Conservation (phyloP, 1,140 invertebrate genomes). For the Procambarus clarkii region DNA sequence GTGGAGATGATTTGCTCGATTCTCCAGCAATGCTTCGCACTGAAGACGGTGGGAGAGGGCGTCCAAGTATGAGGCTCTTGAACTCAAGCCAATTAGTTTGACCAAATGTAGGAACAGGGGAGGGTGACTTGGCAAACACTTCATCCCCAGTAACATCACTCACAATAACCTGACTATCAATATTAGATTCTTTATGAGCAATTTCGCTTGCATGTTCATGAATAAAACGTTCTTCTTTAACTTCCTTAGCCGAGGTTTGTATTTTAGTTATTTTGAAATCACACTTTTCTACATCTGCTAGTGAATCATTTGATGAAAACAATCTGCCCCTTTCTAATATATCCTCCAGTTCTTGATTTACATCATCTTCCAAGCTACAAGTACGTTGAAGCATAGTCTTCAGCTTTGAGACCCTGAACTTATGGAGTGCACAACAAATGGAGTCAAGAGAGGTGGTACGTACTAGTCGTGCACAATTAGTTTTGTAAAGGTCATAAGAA, state of each 20-base stretch:
- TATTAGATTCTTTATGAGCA: neutral
- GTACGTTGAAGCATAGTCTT: conserved; percentile 47
- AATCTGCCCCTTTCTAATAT: conserved; percentile 54
- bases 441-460: conserved; percentile 54
- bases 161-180: too few relatives aligned
- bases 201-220: too few relatives aligned
- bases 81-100: conserved; percentile 48
- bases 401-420: conserved; percentile 13
- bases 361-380: conserved; percentile 56
- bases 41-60: conserved; percentile 11
- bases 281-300: neutral
- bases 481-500: conserved; percentile 53
- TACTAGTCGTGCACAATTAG: conserved; percentile 29
- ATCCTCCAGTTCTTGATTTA: conserved; percentile 50
- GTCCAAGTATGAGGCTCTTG: conserved; percentile 54
- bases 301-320: conserved; percentile 23
- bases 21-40: conserved; percentile 22
- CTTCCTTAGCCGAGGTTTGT: neutral
- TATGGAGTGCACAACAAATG: conserved; percentile 24
- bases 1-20: conserved; percentile 57
- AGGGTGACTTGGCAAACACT: conserved; percentile 31
- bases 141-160: conserved; percentile 43
- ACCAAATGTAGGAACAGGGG: conserved; percentile 35
- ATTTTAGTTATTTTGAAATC: neutral
- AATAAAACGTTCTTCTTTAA: neutral